These are phyloP conservation scores for Ariolimax columbianus DNA, from an alignment of 2,888 invertebrate species.

Conservation along the genomic window DNA sequence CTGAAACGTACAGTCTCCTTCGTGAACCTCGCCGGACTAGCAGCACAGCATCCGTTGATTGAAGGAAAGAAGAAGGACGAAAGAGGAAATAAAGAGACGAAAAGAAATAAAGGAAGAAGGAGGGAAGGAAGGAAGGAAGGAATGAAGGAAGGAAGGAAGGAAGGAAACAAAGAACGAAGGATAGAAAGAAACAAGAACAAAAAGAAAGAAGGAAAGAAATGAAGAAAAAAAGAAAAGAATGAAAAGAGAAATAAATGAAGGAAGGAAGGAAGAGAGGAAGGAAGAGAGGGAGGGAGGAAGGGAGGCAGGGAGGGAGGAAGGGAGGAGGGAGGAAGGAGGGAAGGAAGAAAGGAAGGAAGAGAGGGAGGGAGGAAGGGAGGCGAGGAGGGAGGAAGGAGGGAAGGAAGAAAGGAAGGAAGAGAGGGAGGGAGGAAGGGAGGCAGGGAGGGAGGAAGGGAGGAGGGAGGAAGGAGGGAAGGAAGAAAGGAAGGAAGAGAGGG, in stretches of 20 bases:
- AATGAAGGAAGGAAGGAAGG: too few species aligned
- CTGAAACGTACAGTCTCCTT: too few species aligned
- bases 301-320: conserved; percentile 23
- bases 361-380: neutral
- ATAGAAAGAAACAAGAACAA: too few species aligned
- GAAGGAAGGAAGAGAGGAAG: conserved; percentile 17
- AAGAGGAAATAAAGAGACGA: too few species aligned
- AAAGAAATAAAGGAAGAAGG: conserved; percentile 9
- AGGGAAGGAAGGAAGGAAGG: neutral
- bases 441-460: neutral
- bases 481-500: neutral
- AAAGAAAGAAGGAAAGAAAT: too few species aligned
- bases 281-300: conserved; percentile 11
- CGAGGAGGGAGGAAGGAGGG: too few species aligned
- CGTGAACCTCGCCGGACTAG: too few species aligned
- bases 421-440: neutral
- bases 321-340: neutral
- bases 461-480: neutral
- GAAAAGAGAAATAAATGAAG: conserved; percentile 23
- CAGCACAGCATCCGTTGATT: too few species aligned
- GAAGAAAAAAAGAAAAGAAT: conserved; percentile 7
- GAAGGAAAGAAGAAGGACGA: neutral
- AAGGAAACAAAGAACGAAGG: conserved; percentile 19
- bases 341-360: neutral
- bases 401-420: neutral